Conservation (phyloP, 2,888 invertebrate species). For the Parnassius orleans region DNA sequence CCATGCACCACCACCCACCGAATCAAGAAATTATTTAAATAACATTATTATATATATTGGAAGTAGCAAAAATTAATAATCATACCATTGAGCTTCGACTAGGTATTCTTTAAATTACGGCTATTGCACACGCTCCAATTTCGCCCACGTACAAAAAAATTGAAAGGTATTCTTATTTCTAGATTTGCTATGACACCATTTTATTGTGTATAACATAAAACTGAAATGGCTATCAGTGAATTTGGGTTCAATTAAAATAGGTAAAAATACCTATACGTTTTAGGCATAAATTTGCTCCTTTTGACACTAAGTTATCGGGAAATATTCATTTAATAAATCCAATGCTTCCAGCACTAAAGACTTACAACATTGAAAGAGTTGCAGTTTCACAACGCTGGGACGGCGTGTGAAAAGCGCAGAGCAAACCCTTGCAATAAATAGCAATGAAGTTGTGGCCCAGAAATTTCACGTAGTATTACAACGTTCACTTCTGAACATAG, state of each 20-base stretch:
- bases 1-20: too few species aligned
- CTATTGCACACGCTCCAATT: too few species aligned
- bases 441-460: too few species aligned
- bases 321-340: neutral
- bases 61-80: constrained; percentile 20
- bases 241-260: neutral
- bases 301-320: neutral
- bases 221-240: constrained; percentile 5
- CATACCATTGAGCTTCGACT: constrained; percentile 2
- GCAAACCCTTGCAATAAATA: too few species aligned
- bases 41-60: constrained; percentile 15
- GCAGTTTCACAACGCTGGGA: too few species aligned
- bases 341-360: too few species aligned
- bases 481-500: too few species aligned
- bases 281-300: neutral
- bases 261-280: neutral
- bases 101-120: constrained; percentile 3
- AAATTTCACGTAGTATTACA: too few species aligned
- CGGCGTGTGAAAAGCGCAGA: too few species aligned
- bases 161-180: neutral
- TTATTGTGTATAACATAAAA: constrained; percentile 15
- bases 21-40: neutral
- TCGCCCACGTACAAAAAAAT: too few species aligned
- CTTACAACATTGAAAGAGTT: too few species aligned
- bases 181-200: constrained; percentile 1